Conservation (phyloP, 1,140 invertebrate genomes). For the Papilio helenus region DNA sequence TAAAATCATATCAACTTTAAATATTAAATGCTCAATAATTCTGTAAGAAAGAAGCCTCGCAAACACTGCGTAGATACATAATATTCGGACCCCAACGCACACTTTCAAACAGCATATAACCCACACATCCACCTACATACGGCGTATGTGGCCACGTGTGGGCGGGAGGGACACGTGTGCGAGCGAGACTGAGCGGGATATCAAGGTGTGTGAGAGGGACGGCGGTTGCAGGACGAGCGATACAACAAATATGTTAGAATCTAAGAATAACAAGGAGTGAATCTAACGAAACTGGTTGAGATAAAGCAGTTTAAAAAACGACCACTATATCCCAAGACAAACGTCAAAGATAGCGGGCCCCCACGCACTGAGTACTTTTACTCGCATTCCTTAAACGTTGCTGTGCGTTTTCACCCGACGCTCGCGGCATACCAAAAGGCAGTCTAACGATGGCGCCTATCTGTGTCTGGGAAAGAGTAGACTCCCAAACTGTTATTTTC, state of each 20-base stretch:
- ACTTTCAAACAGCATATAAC: constrained; percentile 55
- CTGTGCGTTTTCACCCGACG: constrained; percentile 58
- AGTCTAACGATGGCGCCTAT: neutral
- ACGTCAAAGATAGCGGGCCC: constrained; percentile 40
- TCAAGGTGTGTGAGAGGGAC: constrained; percentile 67
- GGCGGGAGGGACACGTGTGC: constrained; percentile 64
- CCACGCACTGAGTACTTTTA: too few relatives aligned
- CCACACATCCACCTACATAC: constrained; percentile 57
- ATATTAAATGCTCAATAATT: constrained; percentile 45
- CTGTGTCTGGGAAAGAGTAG: constrained; percentile 23
- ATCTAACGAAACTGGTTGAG: constrained; percentile 32
- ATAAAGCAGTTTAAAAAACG: constrained; percentile 17
- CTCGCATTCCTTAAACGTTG: constrained; percentile 66
- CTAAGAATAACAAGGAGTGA: constrained; percentile 20
- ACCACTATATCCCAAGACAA: constrained; percentile 1
- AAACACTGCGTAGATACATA: constrained; percentile 75
- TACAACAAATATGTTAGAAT: constrained; percentile 68
- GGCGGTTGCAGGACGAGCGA: constrained; percentile 79
- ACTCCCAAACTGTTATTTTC: neutral
- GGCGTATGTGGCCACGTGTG: constrained; percentile 72
- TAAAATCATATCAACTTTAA: constrained; percentile 34
- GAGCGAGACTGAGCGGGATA: constrained; percentile 49
- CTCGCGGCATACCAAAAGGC: constrained; percentile 59
- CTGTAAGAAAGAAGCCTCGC: constrained; percentile 66
- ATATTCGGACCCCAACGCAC: constrained; percentile 76